phyloP scores from a whole-genome alignment of 2,888 invertebrate genomes.

The Mesopsocus fuscifrons region DNA sequence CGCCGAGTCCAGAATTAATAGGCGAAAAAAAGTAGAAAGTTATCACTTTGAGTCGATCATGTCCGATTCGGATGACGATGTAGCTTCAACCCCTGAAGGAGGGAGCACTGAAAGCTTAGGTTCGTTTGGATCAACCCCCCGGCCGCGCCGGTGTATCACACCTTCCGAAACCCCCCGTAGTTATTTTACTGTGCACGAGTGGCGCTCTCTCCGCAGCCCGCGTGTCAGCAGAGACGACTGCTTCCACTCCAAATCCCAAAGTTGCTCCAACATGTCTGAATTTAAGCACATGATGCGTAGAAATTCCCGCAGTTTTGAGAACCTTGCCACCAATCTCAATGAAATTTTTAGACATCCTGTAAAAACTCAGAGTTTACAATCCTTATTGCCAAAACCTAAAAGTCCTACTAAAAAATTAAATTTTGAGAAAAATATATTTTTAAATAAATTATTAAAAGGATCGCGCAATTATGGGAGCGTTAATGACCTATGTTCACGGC shows the following conservation, averaged over 20 bases:
- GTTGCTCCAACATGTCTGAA: slow-evolving; percentile 6
- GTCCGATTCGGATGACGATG: slow-evolving; percentile 4
- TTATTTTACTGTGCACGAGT: slow-evolving; percentile 5
- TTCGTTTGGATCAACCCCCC: neutral
- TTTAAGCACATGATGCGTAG: neutral
- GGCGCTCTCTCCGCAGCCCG: neutral
- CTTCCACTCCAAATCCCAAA: slow-evolving; percentile 5
- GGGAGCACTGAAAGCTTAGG: slow-evolving; percentile 5
- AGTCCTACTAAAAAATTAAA: slow-evolving; percentile 5
- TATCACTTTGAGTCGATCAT: neutral
- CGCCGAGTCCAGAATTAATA: neutral
- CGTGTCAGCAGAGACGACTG: neutral
- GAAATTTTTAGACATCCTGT: slow-evolving; percentile 2
- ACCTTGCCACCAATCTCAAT: slow-evolving; percentile 1
- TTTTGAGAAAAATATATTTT: slow-evolving; percentile 8
- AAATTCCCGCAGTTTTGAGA: slow-evolving; percentile 7
- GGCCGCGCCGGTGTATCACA: neutral
- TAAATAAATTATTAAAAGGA: slow-evolving; percentile 4
- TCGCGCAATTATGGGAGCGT: neutral
- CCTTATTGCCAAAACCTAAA: neutral
- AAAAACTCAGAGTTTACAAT: slow-evolving; percentile 1
- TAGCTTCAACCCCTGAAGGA: neutral
- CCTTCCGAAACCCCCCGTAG: neutral
- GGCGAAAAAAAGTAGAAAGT: neutral
- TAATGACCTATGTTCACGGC: neutral